Conservation (phyloP, 1,140 invertebrate genomes). For the Atta cephalotes region DNA sequence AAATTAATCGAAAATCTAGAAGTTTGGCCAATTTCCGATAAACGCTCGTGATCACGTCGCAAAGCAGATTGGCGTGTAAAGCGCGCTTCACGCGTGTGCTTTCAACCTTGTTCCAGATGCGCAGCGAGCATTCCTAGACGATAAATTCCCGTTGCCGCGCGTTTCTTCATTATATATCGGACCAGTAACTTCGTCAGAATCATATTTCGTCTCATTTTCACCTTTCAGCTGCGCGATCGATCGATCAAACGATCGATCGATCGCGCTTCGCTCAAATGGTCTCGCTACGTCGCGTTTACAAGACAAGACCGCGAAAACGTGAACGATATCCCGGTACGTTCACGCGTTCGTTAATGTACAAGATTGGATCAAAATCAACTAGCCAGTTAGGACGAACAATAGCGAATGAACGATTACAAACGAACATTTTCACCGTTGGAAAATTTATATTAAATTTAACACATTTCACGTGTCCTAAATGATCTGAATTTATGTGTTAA, state of each 20-base stretch:
- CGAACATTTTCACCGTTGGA: no score
- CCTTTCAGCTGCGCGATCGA: constrained; percentile 6
- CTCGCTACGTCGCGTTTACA: neutral
- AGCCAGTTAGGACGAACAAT: neutral
- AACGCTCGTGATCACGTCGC: neutral
- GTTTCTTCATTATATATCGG: constrained; percentile 21
- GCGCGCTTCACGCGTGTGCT: neutral
- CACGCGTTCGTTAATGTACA: constrained; percentile 37
- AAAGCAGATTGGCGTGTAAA: neutral
- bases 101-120: constrained; percentile 45
- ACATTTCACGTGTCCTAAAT: no score
- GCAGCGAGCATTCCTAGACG: constrained; percentile 19
- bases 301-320: constrained; percentile 46
- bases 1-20: neutral
- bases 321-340: constrained; percentile 49
- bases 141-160: neutral
- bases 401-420: neutral
- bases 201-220: constrained; percentile 22
- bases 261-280: constrained; percentile 6
- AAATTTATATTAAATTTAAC: no score
- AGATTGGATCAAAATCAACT: neutral
- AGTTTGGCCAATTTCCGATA: constrained; percentile 11
- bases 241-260: neutral
- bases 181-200: constrained; percentile 12
- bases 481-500: no score